Conservation (phyloP, 2,113 vertebrate species). For the Siniperca chuatsi region DNA sequence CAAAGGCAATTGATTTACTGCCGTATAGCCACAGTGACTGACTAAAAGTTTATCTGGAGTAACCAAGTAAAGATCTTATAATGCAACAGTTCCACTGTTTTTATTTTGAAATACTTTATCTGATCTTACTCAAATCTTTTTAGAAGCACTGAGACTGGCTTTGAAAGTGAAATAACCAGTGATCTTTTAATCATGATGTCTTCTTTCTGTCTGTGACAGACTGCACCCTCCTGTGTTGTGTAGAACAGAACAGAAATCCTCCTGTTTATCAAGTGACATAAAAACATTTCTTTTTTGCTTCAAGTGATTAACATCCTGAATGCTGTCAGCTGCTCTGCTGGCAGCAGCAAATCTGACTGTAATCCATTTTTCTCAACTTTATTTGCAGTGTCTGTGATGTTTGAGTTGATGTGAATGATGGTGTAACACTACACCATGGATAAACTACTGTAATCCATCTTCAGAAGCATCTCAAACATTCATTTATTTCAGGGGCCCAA, state of each 20-base stretch:
- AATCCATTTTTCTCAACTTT: conserved; percentile 30
- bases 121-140: neutral
- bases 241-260: neutral
- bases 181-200: conserved; percentile 13
- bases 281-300: neutral
- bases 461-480: conserved; percentile 11
- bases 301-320: neutral
- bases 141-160: neutral
- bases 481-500: conserved; percentile 9
- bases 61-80: conserved; percentile 10
- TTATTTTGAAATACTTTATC: conserved; percentile 10
- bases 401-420: conserved; percentile 33
- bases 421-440: neutral
- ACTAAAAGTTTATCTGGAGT: too few species aligned
- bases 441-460: conserved; percentile 38
- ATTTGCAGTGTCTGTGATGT: conserved; percentile 27
- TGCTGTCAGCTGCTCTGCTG: conserved; percentile 35
- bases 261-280: neutral
- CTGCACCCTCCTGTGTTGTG: neutral
- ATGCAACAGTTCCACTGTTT: neutral
- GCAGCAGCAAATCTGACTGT: conserved; percentile 2
- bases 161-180: conserved; percentile 13
- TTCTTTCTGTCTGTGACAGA: conserved; percentile 6
- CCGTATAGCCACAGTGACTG: neutral
- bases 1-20: neutral